Evolutionary conservation across 2,797 vertebrate genomes (phyloP).

Genomic region (Cryptoprocta ferox): DNA sequence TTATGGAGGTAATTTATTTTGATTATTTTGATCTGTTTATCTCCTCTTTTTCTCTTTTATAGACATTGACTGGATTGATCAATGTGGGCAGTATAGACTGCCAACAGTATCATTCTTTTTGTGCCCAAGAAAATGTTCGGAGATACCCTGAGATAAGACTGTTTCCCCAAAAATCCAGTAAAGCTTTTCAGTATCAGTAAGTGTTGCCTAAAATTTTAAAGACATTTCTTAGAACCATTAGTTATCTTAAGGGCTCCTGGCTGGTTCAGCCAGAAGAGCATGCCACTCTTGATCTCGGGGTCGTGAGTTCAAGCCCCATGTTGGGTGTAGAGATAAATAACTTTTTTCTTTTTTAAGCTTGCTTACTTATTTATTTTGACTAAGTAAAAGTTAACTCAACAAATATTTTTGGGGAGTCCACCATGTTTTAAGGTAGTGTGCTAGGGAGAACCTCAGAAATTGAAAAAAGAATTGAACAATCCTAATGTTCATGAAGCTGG

Average conservation of each 20-base stretch:
- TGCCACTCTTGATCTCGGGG: not conserved
- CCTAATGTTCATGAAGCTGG: not conserved
- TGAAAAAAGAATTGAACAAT: not conserved
- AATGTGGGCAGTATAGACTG: conserved; percentile 95
- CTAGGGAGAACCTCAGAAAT: not conserved
- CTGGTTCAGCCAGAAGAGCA: not conserved
- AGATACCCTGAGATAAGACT: conserved; percentile 96
- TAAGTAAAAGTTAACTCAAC: conserved; percentile 18
- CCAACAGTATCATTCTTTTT: conserved; percentile 93
- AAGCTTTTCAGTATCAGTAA: conserved; percentile 88
- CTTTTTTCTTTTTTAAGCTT: too few species aligned
- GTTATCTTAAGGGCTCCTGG: not conserved
- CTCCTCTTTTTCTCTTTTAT: conserved; percentile 67
- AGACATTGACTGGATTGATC: conserved; percentile 93
- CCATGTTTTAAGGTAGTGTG: not conserved
- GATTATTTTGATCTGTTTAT: not conserved
- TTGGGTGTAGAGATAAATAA: not conserved
- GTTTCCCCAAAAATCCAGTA: conserved; percentile 87
- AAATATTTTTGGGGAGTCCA: not conserved
- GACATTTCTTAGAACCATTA: not conserved
- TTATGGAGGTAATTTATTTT: conserved; percentile 21
- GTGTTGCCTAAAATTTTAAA: conserved; percentile 78
- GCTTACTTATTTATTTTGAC: not conserved
- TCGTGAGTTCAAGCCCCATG: not conserved
- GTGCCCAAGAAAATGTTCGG: conserved; percentile 91